phyloP scores from a whole-genome alignment of 2,888 invertebrate genomes.

The Cerceris ruficornis region DNA sequence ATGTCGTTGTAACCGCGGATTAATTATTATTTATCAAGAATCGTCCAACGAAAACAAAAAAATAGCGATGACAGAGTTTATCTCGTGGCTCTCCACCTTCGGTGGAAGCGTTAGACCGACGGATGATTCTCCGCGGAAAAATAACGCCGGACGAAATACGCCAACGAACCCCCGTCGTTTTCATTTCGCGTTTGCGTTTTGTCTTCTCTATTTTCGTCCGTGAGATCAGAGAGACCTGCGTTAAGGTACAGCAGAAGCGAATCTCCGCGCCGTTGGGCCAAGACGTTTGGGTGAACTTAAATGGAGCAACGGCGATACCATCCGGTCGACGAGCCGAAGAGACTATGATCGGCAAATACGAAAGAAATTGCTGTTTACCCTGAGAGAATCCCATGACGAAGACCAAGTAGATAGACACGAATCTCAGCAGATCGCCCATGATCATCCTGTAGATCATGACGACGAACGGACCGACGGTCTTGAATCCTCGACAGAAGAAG shows the following conservation, averaged over 20 bases:
- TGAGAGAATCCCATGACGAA: constrained; percentile 99
- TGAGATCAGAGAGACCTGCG: not conserved
- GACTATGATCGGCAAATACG: no score
- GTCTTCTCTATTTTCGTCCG: not conserved
- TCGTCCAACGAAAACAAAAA: not conserved
- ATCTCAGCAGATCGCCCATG: constrained; percentile 96
- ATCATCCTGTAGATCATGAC: constrained; percentile 99
- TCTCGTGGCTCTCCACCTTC: no score
- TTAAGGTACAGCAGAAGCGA: no score
- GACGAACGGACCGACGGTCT: constrained; percentile 99
- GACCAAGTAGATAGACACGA: constrained; percentile 97
- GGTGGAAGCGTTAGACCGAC: no score
- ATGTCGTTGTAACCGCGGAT: constrained; percentile 6
- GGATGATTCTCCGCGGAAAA: no score
- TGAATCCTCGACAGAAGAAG: constrained; percentile 99
- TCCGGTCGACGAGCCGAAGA: no score
- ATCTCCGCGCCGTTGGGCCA: not conserved
- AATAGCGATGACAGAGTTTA: no score
- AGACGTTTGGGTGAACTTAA: not conserved
- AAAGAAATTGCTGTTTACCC: constrained; percentile 84
- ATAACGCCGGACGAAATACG: not conserved
- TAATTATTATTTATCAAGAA: not conserved
- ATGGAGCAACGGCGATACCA: no score
- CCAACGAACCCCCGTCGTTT: not conserved
- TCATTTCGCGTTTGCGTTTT: not conserved